Conservation (phyloP, 2,888 invertebrate genomes). For the Phorcus lineatus region DNA sequence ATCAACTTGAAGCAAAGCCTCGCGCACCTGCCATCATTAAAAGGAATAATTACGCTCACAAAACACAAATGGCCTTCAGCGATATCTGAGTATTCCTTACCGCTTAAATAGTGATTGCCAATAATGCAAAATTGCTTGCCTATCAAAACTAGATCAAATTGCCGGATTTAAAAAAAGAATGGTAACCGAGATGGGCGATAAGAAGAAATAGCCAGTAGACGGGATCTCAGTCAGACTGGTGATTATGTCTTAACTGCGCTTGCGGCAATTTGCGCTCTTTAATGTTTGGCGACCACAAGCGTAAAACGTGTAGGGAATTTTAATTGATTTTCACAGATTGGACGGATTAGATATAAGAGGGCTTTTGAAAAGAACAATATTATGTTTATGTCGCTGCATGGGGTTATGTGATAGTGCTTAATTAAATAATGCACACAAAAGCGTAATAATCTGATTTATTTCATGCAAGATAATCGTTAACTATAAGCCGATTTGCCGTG, state of each 20-base stretch:
- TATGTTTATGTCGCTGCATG: not conserved
- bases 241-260: conserved; percentile 1
- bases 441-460: no score
- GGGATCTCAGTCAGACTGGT: not conserved
- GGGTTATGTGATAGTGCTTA: not conserved
- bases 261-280: conserved; percentile 17
- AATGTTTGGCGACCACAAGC: conserved; percentile 1
- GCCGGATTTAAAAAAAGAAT: not conserved
- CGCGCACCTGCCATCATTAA: no score
- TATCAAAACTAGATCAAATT: conserved; percentile 15
- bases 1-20: no score
- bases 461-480: no score
- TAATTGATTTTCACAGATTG: conserved; percentile 19
- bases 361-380: not conserved
- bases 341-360: not conserved
- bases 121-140: not conserved
- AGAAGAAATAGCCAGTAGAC: not conserved
- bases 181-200: not conserved
- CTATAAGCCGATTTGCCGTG: no score
- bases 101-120: not conserved
- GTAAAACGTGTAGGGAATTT: conserved; percentile 3
- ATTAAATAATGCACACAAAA: no score
- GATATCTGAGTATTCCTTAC: not conserved
- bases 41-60: no score
- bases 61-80: no score